phyloP scores from a whole-genome alignment of 2,797 vertebrate genomes.

The Tragopan temminckii region DNA sequence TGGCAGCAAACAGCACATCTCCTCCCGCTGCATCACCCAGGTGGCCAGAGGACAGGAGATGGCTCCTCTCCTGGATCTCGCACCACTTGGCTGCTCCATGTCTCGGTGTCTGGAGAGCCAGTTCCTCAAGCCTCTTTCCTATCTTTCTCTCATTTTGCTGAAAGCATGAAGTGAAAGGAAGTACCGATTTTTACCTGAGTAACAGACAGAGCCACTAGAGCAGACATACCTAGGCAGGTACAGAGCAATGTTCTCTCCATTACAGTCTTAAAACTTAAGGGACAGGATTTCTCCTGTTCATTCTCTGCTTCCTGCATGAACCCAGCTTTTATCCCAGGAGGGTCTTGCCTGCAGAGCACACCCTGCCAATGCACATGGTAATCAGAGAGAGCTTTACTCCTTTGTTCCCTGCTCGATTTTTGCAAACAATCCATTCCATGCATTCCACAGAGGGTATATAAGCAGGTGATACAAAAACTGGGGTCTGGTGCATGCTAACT shows the following conservation, averaged over 20 bases:
- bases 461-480: constrained; percentile 41
- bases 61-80: background rate
- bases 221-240: background rate
- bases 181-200: rapidly evolving
- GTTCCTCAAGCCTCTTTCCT: background rate
- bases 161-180: background rate
- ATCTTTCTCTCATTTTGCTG: background rate
- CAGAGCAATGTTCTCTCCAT: background rate
- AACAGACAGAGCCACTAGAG: background rate
- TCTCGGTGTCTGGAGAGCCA: background rate
- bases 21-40: background rate
- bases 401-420: background rate
- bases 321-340: background rate
- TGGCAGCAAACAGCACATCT: background rate
- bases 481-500: background rate
- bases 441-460: constrained; percentile 50
- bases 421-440: constrained; percentile 72
- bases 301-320: background rate
- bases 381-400: background rate
- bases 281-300: background rate
- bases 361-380: background rate
- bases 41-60: background rate
- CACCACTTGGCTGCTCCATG: rapidly evolving
- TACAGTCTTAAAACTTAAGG: rapidly evolving
- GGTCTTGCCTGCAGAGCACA: background rate